Base-by-base conservation (phyloP, 1,140 invertebrate genomes). In the Hyphantria cunea region DNA sequence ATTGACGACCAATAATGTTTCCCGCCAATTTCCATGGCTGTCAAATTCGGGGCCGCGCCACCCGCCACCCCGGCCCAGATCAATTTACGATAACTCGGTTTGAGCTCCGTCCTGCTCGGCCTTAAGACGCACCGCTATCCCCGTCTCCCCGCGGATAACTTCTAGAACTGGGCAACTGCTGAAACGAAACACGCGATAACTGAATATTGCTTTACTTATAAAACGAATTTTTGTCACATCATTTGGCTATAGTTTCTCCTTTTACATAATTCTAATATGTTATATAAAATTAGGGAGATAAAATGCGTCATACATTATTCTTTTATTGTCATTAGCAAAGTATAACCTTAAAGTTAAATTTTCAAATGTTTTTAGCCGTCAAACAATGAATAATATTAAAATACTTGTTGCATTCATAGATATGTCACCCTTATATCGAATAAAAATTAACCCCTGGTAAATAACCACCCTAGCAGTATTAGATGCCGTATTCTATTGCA, bases 11-110 rank as follows among this genome's bases (percentile, higher is more conserved):
- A 86, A 84, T 86, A 87, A 90, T 86, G 79, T 84, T 87, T 85
- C 79, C 82, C 84, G 83, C 83, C 87, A 90, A 90, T 90, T 90
- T 86, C 83, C 82, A 86, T 88, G 73, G 82, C 87, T 90, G 87
- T 90, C 87, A 88, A 90, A 89, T 90, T 89, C 86, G 80, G 70
- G 17, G 71, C 61, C 70, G 72, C 78, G 66, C 68, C 72, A 64
- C 61, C 53, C 64, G 74, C 78, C 78, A 72, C 78, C 75, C 75
- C 72, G 66, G 66, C 84, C 78, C 79, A 78, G 85, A 89, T 90
- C 85, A 86, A 88, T 88, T 87, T 84, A 80, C 82, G 83, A 86
- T 84, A 84, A 81, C 84, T 78, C 76, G 78, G 76, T 81, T 78
- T 70, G 66, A 72, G 54, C 64, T 68, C 78, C 78, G 71, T 84